These are phyloP conservation scores for Oscheius sp. DNA, from an alignment of 2,888 invertebrate genomes.

Conservation along the genomic window DNA sequence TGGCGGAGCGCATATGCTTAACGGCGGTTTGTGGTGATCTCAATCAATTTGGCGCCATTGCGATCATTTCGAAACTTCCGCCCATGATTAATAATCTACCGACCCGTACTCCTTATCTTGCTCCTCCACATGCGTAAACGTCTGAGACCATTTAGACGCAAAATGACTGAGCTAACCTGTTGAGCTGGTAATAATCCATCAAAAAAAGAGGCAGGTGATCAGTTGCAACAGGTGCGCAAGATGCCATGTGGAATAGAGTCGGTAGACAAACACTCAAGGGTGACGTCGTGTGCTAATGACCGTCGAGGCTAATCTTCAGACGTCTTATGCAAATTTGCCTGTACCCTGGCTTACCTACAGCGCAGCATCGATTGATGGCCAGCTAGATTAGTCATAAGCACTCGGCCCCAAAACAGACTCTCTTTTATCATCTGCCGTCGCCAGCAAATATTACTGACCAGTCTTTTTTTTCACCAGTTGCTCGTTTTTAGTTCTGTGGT, in stretches of 20 bases:
- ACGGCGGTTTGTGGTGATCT: no score
- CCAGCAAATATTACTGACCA: constrained; percentile 8
- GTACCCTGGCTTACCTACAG: constrained; percentile 30
- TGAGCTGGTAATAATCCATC: constrained; percentile 1
- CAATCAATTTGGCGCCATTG: no score
- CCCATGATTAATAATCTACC: no score
- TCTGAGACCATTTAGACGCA: not conserved
- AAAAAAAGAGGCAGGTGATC: constrained; percentile 19
- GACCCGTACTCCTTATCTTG: no score
- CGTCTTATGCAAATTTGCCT: constrained; percentile 37
- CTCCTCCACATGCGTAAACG: no score
- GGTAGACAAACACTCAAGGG: constrained; percentile 33
- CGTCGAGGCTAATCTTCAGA: constrained; percentile 37
- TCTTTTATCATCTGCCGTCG: constrained; percentile 32
- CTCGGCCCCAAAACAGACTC: constrained; percentile 27
- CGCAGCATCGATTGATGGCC: constrained; percentile 31
- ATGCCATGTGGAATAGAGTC: constrained; percentile 34
- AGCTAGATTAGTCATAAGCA: constrained; percentile 35
- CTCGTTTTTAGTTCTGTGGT: not conserved
- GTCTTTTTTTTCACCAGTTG: not conserved
- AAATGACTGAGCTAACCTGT: not conserved
- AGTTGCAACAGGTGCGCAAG: constrained; percentile 29
- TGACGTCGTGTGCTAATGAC: constrained; percentile 34
- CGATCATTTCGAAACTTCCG: no score
- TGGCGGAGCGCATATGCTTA: no score